Evolutionary conservation across 2,888 invertebrate species (phyloP), one percentile per base, ranked within the genome.

Genomic region (Steromphala cineraria): DNA sequence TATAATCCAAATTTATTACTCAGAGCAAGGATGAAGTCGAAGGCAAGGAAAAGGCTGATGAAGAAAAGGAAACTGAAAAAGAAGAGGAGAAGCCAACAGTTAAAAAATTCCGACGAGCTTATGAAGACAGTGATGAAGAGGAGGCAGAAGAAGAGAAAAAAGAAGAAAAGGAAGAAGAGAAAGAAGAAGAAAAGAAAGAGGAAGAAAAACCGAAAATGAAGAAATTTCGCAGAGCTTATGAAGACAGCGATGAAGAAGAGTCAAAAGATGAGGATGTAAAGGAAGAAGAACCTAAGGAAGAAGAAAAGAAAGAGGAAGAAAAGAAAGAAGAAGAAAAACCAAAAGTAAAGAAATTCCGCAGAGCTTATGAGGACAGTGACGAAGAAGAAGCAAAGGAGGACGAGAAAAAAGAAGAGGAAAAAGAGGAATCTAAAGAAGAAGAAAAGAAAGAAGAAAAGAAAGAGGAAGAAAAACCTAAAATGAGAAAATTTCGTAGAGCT

Each of bases 11-110:
- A 10, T 28, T 13, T 62, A 15, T 24, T 13, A 5, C 28, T 24
- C 28, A 28, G 62, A 62, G 62, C 28, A 62, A 62, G 28, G 46
- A 46, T 46, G 56, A 55, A 17, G 53, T n/a, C 53, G 74, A 67
- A 67, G 82, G 81, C 19, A 86, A 84, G 46, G 62, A 80, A 71
- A 81, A 80, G 28, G 82, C 80, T 53, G 81, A 74, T 36, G 77
- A 67, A 76, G 81, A 81, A 55, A 78, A 52, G 53, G 56, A 71
- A 55, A 36, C 36, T 36, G 7, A 36, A 36, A 36, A 36, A 36
- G 36, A 36, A 46, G 81, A 80, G 7, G 67, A 62, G 40, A 53
- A 53, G 78, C 46, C 13, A 13, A 78, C 67, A 19, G 81, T 74
- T 13, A 53, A 75, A 46, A 46, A 46, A 46, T 46, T 46, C 10